Evolutionary conservation across 2,888 invertebrate genomes (phyloP).

Genomic region (Limnephilus auricula): DNA sequence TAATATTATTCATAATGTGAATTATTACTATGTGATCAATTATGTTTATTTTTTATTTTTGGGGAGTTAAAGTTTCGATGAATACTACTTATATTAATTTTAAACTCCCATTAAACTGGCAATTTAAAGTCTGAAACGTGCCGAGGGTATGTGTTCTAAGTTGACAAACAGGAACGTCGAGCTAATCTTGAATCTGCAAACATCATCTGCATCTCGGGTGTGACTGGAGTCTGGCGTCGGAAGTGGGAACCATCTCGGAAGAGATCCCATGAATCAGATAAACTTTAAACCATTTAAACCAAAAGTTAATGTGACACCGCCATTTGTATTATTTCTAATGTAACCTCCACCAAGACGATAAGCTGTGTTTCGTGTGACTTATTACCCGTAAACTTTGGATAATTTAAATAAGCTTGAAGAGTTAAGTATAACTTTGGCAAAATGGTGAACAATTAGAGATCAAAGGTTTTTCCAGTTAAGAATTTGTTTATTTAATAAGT

Average conservation of each 20-base stretch:
- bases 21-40: too few species aligned
- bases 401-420: background rate
- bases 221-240: background rate
- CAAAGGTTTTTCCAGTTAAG: background rate
- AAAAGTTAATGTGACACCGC: conserved; percentile 11
- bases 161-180: background rate
- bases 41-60: too few species aligned
- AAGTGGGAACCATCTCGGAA: background rate
- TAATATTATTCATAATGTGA: too few species aligned
- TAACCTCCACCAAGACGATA: conserved; percentile 3
- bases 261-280: background rate
- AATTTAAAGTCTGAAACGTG: background rate
- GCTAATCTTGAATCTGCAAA: conserved; percentile 4
- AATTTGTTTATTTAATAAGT: background rate
- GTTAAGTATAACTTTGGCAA: background rate
- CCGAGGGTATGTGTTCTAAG: background rate
- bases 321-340: conserved; percentile 15
- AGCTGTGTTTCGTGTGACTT: background rate
- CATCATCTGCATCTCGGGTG: background rate
- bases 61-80: too few species aligned
- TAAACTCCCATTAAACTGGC: background rate
- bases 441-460: background rate
- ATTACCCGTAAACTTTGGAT: background rate
- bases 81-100: background rate
- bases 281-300: background rate